Percentiles rank a stretch among this genome's conserved stretches.
Evolutionary conservation across 2,797 vertebrate species (phyloP).

Genomic region (Tapera naevia): DNA sequence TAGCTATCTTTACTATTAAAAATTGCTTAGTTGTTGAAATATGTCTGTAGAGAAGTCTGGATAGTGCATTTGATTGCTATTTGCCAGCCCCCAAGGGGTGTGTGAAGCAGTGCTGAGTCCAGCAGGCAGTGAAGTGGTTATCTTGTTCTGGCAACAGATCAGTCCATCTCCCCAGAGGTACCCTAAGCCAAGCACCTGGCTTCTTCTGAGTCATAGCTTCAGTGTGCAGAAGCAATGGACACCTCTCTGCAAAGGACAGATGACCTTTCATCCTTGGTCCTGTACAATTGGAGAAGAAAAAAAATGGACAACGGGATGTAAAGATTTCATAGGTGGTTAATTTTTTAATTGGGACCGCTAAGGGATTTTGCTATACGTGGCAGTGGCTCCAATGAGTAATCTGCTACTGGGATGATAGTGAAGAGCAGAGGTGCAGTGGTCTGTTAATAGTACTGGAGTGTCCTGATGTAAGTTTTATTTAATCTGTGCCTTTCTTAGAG

Average conservation of each 20-base stretch:
- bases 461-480: not conserved
- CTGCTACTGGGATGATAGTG: not conserved
- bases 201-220: not conserved
- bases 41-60: not conserved
- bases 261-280: not conserved
- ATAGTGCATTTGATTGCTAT: not conserved
- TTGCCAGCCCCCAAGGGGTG: not conserved
- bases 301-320: not conserved
- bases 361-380: not conserved
- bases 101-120: not conserved
- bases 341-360: not conserved
- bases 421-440: not conserved
- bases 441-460: not conserved
- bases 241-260: not conserved
- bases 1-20: not conserved
- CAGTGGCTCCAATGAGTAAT: not conserved
- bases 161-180: not conserved
- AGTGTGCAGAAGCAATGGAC: not conserved
- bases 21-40: not conserved
- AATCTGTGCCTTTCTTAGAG: constrained; percentile 22
- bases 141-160: not conserved
- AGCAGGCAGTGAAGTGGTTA: not conserved
- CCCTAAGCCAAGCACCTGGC: not conserved
- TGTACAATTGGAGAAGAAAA: not conserved
- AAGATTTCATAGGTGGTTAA: not conserved